These are phyloP conservation scores for Rhingia campestris DNA, from an alignment of 2,888 invertebrate genomes.

Conservation along the genomic window DNA sequence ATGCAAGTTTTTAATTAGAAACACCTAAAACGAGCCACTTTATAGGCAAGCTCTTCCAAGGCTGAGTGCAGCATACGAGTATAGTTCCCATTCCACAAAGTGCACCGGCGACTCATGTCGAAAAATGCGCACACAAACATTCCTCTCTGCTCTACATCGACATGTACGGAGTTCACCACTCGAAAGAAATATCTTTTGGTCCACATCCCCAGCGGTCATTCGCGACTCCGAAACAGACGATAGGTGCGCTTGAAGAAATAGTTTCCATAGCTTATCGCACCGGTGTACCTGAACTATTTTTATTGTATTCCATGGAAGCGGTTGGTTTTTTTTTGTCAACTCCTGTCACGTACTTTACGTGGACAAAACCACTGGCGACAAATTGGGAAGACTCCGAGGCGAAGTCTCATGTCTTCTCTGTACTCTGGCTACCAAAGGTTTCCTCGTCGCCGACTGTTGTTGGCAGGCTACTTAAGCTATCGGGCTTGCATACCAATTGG, in stretches of 20 bases:
- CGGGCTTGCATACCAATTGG: constrained; percentile 64
- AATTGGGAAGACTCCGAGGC: constrained; percentile 45
- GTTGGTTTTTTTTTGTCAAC: constrained; percentile 29
- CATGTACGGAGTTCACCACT: constrained; percentile 38
- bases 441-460: constrained; percentile 35
- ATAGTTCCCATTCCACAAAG: constrained; percentile 28
- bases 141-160: constrained; percentile 57
- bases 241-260: constrained; percentile 12
- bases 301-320: constrained; percentile 64
- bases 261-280: constrained; percentile 12
- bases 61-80: neutral
- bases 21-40: constrained; percentile 20
- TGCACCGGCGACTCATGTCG: constrained; percentile 19
- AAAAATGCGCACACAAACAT: constrained; percentile 38
- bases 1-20: constrained; percentile 60
- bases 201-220: constrained; percentile 49
- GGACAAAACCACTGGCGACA: constrained; percentile 54
- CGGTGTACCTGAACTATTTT: constrained; percentile 50
- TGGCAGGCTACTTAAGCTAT: constrained; percentile 20
- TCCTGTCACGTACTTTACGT: constrained; percentile 54
- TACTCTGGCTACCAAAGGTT: constrained; percentile 18
- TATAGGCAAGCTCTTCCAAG: constrained; percentile 23
- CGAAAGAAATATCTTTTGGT: constrained; percentile 39
- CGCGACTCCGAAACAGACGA: neutral
- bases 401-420: constrained; percentile 8